Evolutionary conservation across 2,797 vertebrate genomes (phyloP), one percentile per base, ranked within the genome.

Genomic region (Mionectes olivaceus): DNA sequence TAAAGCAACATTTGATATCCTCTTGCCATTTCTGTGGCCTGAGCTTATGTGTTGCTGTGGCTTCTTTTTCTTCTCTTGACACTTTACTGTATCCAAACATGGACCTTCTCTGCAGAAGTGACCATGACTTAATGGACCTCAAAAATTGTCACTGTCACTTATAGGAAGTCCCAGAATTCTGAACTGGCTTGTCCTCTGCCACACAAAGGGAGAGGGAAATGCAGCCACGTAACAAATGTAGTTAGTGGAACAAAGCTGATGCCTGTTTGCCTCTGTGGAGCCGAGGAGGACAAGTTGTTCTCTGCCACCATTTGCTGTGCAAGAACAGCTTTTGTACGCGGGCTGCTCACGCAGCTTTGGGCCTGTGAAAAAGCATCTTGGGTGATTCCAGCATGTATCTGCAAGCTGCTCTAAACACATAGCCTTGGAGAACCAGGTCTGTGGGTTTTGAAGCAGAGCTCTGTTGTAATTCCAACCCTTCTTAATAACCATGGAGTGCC

Each of bases 1-100:
- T 95, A 86, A 89, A 96, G 87, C 64, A 93, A 60, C 79, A 93
- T 92, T 95, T 94, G 90, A 94, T 96, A 89, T 82, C 65, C 73
- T 90, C 49, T 93, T 90, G 78, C 87, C 0, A 0, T 83, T 94
- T 59, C 61, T 43, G 52, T 2, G 46, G 74, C 86, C 90, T 59
- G 49, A 76, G 43, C 61, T 63, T 93, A 76, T 70, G 67, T 13
- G 2, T 80, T 86, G 78, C 87, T 1, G 0, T 0, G 7, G 33
- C 86, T 89, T 84, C 46, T 89, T 88, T 89, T 87, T 70, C 65
- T 87, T 86, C 69, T 78, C 47, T 90, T 1, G 0, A 56, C 44
- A 32, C 64, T 90, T 90, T 35, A 56, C 50, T 7, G 0, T 61
- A 63, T 50, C 53, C 61, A 75, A 64, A 88, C 0, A 0, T 35